Evolutionary conservation across 1,140 invertebrate genomes (phyloP).

Genomic region (Melipona quadrifasciata): DNA sequence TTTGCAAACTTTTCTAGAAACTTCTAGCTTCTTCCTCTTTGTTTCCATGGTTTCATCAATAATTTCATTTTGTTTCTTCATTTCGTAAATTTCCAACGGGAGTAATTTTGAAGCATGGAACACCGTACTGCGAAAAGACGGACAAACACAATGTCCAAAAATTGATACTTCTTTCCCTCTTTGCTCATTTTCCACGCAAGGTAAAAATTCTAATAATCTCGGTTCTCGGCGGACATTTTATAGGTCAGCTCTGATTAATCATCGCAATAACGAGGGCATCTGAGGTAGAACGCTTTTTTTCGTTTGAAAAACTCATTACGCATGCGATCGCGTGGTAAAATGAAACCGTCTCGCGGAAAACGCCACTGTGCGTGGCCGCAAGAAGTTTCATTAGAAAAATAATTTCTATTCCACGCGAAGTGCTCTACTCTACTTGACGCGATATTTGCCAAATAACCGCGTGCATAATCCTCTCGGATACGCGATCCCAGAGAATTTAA

Average conservation of each 20-base stretch:
- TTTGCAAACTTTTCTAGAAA: too few species aligned
- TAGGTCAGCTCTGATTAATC: background rate
- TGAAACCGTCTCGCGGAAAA: constrained; percentile 17
- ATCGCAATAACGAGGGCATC: background rate
- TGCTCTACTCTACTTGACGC: constrained; percentile 12
- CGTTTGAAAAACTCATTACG: constrained; percentile 29
- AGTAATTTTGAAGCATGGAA: too few species aligned
- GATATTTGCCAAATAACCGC: constrained; percentile 24
- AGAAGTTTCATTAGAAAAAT: constrained; percentile 36
- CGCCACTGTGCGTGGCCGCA: background rate
- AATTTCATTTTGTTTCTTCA: too few species aligned
- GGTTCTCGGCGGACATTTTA: background rate
- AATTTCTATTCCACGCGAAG: constrained; percentile 18
- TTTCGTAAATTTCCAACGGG: too few species aligned
- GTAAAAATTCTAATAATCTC: constrained; percentile 1
- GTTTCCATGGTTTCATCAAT: too few species aligned
- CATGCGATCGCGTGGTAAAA: constrained; percentile 21
- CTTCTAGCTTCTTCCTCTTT: too few species aligned
- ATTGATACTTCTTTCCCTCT: background rate
- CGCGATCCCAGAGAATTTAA: background rate
- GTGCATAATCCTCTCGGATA: constrained; percentile 9
- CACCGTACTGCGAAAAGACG: background rate
- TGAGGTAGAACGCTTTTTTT: constrained; percentile 2
- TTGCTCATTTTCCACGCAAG: background rate
- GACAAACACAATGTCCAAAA: background rate